Conservation (phyloP, 2,797 vertebrate genomes). For the Enteromius argenteus region DNA sequence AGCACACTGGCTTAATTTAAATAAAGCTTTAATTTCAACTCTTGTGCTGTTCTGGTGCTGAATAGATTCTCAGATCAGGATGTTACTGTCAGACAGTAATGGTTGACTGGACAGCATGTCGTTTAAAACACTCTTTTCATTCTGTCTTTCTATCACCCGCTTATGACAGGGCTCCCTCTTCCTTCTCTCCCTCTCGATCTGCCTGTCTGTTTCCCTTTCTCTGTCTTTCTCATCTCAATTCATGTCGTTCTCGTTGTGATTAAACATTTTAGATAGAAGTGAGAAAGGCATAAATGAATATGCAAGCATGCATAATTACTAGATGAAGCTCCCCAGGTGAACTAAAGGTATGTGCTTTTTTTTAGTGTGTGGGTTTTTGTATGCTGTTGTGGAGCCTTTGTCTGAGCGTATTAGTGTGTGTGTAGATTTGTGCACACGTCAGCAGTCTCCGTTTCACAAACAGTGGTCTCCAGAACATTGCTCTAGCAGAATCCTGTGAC, state of each 20-base stretch:
- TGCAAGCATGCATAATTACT: slow-evolving; percentile 60
- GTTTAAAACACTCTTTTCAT: slow-evolving; percentile 33
- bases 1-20: background rate
- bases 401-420: slow-evolving; percentile 27
- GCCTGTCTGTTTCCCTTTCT: slow-evolving; percentile 37
- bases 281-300: slow-evolving; percentile 53
- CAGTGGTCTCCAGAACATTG: slow-evolving; percentile 51
- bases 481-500: slow-evolving; percentile 59
- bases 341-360: slow-evolving; percentile 18
- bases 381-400: slow-evolving; percentile 37
- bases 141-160: slow-evolving; percentile 36
- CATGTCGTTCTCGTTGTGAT: slow-evolving; percentile 39
- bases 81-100: slow-evolving; percentile 51
- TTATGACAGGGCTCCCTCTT: slow-evolving; percentile 47
- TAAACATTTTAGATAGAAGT: slow-evolving; percentile 44
- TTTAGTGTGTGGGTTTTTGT: slow-evolving; percentile 40
- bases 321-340: slow-evolving; percentile 46
- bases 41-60: slow-evolving; percentile 25
- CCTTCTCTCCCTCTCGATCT: slow-evolving; percentile 11
- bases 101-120: slow-evolving; percentile 51
- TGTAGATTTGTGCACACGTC: slow-evolving; percentile 37
- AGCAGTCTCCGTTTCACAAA: slow-evolving; percentile 52
- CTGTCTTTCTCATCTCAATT: slow-evolving; percentile 34
- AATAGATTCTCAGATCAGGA: slow-evolving; percentile 64
- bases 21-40: slow-evolving; percentile 21